Evolutionary conservation across 2,888 invertebrate genomes (phyloP).

Genomic region (Acronicta psi): DNA sequence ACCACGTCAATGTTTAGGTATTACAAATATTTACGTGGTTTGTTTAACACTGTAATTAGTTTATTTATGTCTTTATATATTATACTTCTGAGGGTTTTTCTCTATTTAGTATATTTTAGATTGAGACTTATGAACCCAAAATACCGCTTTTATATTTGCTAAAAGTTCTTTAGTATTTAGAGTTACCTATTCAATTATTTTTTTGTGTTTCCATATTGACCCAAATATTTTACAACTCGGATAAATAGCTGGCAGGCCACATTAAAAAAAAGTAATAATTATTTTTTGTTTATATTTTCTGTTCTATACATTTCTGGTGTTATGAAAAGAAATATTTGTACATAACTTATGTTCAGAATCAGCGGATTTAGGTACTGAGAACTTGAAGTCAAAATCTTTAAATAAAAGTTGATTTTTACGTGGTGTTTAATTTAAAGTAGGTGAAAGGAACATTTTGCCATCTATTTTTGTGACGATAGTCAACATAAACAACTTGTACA

Average conservation of each 20-base stretch:
- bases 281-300: too few species aligned
- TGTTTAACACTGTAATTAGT: not conserved
- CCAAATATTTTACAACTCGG: too few species aligned
- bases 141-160: too few species aligned
- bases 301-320: too few species aligned
- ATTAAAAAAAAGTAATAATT: too few species aligned
- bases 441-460: too few species aligned
- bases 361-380: not conserved
- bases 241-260: too few species aligned
- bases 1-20: not conserved
- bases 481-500: too few species aligned
- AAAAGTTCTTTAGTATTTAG: too few species aligned
- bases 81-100: not conserved
- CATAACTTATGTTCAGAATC: not conserved
- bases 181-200: too few species aligned
- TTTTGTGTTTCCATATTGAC: too few species aligned
- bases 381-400: slow-evolving; percentile 27
- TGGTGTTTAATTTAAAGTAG: not conserved
- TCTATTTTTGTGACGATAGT: too few species aligned
- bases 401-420: slow-evolving; percentile 37
- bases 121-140: not conserved
- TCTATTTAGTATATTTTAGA: not conserved
- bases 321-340: not conserved
- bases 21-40: not conserved
- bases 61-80: not conserved